phyloP scores from a whole-genome alignment of 2,888 invertebrate genomes.

The Tinea pellionella region DNA sequence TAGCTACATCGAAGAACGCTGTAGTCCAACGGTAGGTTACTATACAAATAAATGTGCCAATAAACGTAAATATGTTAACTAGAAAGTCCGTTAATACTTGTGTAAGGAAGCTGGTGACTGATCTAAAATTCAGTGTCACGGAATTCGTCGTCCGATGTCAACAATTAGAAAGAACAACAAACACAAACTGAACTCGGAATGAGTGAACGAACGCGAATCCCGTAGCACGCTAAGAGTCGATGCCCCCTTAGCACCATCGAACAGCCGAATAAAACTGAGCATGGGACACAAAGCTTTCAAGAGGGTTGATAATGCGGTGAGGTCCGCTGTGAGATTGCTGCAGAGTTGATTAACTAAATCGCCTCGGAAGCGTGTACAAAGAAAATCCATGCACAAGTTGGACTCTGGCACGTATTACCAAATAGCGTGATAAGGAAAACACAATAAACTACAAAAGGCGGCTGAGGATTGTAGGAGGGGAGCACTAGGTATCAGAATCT shows the following conservation, averaged over 20 bases:
- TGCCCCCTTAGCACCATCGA: background rate
- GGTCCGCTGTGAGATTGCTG: conserved; percentile 18
- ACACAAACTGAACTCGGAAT: background rate
- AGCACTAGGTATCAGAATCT: conserved; percentile 23
- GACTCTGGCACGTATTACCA: conserved; percentile 32
- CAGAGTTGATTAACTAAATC: conserved; percentile 22
- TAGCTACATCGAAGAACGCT: conserved; percentile 25
- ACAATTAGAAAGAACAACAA: background rate
- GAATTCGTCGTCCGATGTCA: background rate
- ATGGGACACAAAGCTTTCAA: conserved; percentile 50
- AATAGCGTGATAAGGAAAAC: background rate
- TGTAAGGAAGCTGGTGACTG: background rate
- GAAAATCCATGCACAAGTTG: conserved; percentile 59
- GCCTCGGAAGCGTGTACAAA: conserved; percentile 32
- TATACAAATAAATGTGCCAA: background rate
- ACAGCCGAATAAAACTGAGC: background rate
- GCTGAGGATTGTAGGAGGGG: background rate
- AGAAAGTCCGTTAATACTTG: background rate
- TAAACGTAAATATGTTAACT: background rate
- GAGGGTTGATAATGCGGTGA: conserved; percentile 63
- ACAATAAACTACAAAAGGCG: background rate
- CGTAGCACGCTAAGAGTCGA: background rate
- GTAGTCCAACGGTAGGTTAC: background rate
- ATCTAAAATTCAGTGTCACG: background rate
- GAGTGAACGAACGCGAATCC: background rate